Percentiles rank a stretch among this genome's conserved stretches.
Evolutionary conservation across 2,888 invertebrate genomes (phyloP).

Genomic region (Odiellus spinosus): DNA sequence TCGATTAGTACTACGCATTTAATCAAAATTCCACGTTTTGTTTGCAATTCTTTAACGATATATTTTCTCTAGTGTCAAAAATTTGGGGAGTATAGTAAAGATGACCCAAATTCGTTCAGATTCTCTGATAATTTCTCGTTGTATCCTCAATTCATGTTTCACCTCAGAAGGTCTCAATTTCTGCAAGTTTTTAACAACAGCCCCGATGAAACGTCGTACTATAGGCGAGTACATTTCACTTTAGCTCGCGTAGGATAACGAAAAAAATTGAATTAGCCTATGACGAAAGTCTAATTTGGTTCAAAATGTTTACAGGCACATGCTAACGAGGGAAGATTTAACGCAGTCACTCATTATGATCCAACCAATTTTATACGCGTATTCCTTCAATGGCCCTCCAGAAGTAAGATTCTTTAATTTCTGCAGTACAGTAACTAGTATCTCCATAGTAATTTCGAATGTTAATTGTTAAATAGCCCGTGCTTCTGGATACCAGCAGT

Average conservation of each 20-base stretch:
- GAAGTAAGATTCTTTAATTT: slow-evolving; percentile 28
- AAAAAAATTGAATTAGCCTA: no score
- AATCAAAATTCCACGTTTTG: no score
- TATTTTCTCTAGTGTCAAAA: slow-evolving; percentile 81
- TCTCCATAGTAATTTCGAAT: no score
- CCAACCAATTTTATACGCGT: slow-evolving; percentile 95
- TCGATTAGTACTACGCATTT: slow-evolving; percentile 57
- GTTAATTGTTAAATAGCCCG: slow-evolving; percentile 60
- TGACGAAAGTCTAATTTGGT: not conserved
- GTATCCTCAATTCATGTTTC: slow-evolving; percentile 99
- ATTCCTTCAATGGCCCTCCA: slow-evolving; percentile 92
- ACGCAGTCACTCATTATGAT: slow-evolving; percentile 98
- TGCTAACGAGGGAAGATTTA: slow-evolving; percentile 91
- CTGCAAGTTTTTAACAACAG: slow-evolving; percentile 99
- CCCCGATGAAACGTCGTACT: slow-evolving; percentile 97
- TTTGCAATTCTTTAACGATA: no score
- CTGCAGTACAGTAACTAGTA: no score
- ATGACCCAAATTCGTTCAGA: slow-evolving; percentile 90
- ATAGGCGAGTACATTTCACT: slow-evolving; percentile 55
- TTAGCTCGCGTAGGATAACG: no score
- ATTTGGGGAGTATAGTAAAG: slow-evolving; percentile 95
- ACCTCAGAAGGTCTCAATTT: slow-evolving; percentile 92
- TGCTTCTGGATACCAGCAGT: slow-evolving; percentile 88
- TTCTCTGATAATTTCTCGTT: slow-evolving; percentile 91
- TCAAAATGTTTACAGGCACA: slow-evolving; percentile 47